A percentile compares a stretch with the other conserved stretches of the same genome.
Evolutionary conservation across 2,888 invertebrate genomes (phyloP).

Genomic region (Caenorhabditis sp.): DNA sequence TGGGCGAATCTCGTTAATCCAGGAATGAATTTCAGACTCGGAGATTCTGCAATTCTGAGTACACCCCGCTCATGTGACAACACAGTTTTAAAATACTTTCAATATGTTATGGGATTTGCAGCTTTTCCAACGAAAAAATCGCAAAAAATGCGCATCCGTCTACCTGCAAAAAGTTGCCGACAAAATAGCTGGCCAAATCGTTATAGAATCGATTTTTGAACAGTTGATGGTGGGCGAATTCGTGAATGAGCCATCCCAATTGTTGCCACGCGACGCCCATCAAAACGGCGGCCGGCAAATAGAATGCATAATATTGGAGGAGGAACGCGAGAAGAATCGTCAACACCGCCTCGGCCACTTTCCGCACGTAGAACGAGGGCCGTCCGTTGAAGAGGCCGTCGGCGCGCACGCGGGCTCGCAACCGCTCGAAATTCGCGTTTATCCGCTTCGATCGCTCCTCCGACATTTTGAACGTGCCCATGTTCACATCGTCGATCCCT

Average conservation of each 20-base stretch:
- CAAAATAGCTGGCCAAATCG: conserved; percentile 73
- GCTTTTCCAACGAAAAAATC: not conserved
- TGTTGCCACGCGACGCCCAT: conserved; percentile 79
- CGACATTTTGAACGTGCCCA: conserved; percentile 71
- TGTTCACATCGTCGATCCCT: conserved; percentile 74
- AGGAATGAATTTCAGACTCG: too few relatives aligned
- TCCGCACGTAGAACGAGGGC: conserved; percentile 71
- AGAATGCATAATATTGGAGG: conserved; percentile 70
- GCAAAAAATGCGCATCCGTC: too few relatives aligned
- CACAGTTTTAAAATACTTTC: not conserved
- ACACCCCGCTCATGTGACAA: too few relatives aligned
- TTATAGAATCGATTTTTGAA: conserved; percentile 72
- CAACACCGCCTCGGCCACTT: conserved; percentile 68
- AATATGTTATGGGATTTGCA: not conserved
- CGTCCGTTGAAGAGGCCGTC: conserved; percentile 71
- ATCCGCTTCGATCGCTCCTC: conserved; percentile 68
- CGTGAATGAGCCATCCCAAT: conserved; percentile 69
- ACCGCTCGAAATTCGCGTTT: conserved; percentile 70
- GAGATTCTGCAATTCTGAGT: too few relatives aligned
- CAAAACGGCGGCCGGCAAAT: conserved; percentile 72
- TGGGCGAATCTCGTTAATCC: too few relatives aligned
- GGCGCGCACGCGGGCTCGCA: conserved; percentile 66
- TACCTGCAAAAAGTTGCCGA: conserved; percentile 75
- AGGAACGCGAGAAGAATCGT: conserved; percentile 70
- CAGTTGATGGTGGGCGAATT: conserved; percentile 77